Evolutionary conservation across 2,113 vertebrate species (phyloP).

Genomic region (Podarcis raffonei): DNA sequence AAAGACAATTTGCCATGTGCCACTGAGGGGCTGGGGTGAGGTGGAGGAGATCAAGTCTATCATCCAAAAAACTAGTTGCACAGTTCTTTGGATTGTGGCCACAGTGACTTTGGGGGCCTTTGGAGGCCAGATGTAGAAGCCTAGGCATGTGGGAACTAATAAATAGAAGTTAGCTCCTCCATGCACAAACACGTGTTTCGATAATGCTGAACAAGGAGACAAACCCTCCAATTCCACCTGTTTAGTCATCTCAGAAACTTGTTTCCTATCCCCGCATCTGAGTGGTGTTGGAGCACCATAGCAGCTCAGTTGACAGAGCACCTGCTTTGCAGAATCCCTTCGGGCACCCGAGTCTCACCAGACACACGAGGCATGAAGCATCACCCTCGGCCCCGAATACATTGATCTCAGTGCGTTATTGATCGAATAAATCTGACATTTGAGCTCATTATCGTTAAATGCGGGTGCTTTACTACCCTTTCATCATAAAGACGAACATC

Average conservation of each 20-base stretch:
- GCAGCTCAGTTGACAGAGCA: neutral
- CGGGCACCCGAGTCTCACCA: neutral
- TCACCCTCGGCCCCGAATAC: neutral
- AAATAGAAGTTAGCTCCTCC: neutral
- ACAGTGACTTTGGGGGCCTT: neutral
- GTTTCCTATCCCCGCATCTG: neutral
- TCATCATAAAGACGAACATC: neutral
- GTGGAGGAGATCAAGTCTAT: neutral
- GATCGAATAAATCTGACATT: neutral
- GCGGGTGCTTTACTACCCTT: neutral
- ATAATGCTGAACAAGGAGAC: neutral
- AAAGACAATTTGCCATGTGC: neutral
- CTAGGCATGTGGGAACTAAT: neutral
- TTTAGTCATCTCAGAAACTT: slow-evolving; percentile 19
- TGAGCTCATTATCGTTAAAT: neutral
- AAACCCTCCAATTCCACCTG: neutral
- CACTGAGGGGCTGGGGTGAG: neutral
- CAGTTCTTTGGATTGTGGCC: neutral
- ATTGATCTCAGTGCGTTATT: neutral
- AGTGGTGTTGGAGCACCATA: neutral
- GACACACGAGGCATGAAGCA: neutral
- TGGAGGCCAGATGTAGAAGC: neutral
- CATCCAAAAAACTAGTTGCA: neutral
- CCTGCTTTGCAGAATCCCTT: neutral
- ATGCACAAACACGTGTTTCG: too few species aligned